Evolutionary conservation across 2,113 vertebrate genomes (phyloP).

Genomic region (Amblyornis subalaris): DNA sequence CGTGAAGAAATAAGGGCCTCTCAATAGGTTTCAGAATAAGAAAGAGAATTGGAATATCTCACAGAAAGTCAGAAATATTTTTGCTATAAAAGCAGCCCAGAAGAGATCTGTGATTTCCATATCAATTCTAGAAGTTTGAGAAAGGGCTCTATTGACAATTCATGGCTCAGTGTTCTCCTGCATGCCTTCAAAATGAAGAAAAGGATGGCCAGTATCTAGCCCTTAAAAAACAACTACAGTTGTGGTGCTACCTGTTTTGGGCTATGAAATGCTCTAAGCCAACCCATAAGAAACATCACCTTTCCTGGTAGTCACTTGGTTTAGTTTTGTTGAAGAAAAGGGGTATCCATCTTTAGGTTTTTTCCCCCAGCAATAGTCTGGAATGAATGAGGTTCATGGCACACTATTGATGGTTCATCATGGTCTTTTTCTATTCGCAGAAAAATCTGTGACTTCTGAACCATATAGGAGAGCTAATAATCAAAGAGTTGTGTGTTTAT

Average conservation of each 20-base stretch:
- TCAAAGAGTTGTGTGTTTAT: not conserved
- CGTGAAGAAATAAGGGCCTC: not conserved
- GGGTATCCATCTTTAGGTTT: rapidly evolving
- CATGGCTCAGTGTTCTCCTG: not conserved
- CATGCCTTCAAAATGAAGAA: not conserved
- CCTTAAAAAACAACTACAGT: not conserved
- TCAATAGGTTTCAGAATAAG: not conserved
- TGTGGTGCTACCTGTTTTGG: not conserved
- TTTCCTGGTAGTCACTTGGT: not conserved
- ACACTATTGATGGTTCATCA: not conserved
- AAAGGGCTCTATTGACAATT: not conserved
- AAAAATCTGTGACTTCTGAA: not conserved
- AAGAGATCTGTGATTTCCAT: not conserved
- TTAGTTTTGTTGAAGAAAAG: not conserved
- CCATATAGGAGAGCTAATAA: not conserved
- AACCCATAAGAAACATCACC: rapidly evolving
- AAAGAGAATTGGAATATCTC: not conserved
- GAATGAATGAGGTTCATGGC: not conserved
- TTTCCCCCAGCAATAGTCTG: not conserved
- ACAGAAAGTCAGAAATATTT: not conserved
- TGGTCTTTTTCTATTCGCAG: not conserved
- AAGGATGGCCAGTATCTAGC: not conserved
- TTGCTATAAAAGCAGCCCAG: not conserved
- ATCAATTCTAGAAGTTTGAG: not conserved
- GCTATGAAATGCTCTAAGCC: not conserved